Base-by-base conservation (phyloP, 2,797 vertebrate species). In the Tenualosa ilisha region DNA sequence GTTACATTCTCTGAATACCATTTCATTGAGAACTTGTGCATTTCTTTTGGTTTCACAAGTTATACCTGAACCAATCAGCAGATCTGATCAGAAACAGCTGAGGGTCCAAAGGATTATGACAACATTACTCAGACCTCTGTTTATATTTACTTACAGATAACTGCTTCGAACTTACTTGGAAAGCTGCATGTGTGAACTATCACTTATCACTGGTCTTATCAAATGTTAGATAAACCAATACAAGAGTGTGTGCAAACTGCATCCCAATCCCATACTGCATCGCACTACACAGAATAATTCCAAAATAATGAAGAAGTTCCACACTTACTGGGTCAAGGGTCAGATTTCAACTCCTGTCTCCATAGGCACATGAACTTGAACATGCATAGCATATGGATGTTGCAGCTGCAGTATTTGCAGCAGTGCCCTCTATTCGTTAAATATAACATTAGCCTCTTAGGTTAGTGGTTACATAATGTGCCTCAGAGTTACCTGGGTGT, bases 61-160 rank as follows among this genome's bases (percentile, higher is more conserved):
- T 75, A 75, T 24, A 63, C 59, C 2, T 63, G 59, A 24, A 2
- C 59, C 59, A 63, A 63, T 63, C 59, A 63, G 59, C 1, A 2
- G n/a, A 24, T 63, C 68, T 24, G 68, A 75, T 83, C 46, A 84
- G 26, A 37, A 89, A 84, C 87, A 89, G 85, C 89, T 86, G 85
- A 91, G 82, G 88, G 91, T 93, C 93, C 92, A 95, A 94, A 92
- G 93, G 90, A 54, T 91, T 87, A n/a, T 87, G 93, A 89, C 92
- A 91, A 88, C 91, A 91, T 88, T 50, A 59, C 84, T 92, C 68
- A 93, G 93, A 59, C 75, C 83, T 83, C 79, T 61, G 81, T 84
- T 81, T 83, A 56, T 59, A 63, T 40, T 2, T 75, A 15, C 37
- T 75, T 15, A 17, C 68, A 75, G 31, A 37, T 20, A 75, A 63